phyloP scores from a whole-genome alignment of 2,888 invertebrate genomes.

The Aporophyla lueneburgensis region DNA sequence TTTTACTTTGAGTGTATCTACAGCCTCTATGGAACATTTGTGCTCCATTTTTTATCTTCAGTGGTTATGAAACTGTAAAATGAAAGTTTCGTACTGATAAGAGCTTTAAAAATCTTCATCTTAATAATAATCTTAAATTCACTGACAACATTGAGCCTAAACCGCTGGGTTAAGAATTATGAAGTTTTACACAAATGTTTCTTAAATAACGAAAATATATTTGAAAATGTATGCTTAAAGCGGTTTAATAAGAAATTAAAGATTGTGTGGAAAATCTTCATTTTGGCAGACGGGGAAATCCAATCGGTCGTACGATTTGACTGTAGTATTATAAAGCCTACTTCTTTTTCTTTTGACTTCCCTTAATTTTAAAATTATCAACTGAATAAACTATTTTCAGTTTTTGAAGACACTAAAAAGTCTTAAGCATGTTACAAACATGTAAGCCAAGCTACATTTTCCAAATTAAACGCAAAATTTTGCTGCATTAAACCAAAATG shows the following conservation, averaged over 20 bases:
- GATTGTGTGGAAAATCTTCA: not conserved
- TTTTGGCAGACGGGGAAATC: not conserved
- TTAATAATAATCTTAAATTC: not conserved
- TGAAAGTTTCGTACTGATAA: not conserved
- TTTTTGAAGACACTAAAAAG: not conserved
- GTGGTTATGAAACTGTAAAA: too few relatives aligned
- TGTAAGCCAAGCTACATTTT: slow-evolving; percentile 3
- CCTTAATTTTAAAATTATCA: not conserved
- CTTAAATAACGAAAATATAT: too few relatives aligned
- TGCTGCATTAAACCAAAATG: slow-evolving; percentile 28
- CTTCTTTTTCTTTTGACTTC: not conserved
- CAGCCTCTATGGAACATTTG: not conserved
- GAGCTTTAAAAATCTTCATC: too few relatives aligned
- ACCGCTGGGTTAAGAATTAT: not conserved
- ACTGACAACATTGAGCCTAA: too few relatives aligned
- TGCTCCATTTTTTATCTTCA: not conserved
- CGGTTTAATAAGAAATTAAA: not conserved
- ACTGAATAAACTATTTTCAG: not conserved
- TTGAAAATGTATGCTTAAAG: too few relatives aligned
- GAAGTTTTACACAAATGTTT: not conserved
- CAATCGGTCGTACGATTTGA: not conserved
- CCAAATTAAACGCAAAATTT: slow-evolving; percentile 34
- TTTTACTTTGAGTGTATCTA: not conserved
- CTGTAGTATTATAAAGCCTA: not conserved
- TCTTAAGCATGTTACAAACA: not conserved